Conservation (phyloP, 2,797 vertebrate genomes). For the Sandelia bainsii region DNA sequence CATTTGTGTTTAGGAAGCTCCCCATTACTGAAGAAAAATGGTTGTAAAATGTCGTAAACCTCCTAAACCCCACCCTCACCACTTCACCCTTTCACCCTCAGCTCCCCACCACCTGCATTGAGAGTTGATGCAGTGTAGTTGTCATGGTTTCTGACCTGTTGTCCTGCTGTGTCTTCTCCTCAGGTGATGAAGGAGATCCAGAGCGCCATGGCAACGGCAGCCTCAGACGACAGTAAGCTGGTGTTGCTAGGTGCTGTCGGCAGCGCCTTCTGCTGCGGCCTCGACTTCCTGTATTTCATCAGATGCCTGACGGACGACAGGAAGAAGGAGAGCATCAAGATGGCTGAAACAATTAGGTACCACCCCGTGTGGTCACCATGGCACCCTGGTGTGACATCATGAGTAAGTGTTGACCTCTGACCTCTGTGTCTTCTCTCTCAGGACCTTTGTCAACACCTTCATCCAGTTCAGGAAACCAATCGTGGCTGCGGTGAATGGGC, state of each 20-base stretch:
- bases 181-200: constrained; percentile 99
- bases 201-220: constrained; percentile 95
- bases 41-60: too few species aligned
- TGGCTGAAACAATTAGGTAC: constrained; percentile 97
- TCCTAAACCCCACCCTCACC: not conserved
- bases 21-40: too few species aligned
- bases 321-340: constrained; percentile 96
- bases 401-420: not conserved
- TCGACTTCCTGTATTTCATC: constrained; percentile 98
- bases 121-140: not conserved
- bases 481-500: constrained; percentile 95
- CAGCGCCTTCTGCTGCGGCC: constrained; percentile 93
- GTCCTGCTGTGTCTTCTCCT: not conserved
- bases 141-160: not conserved
- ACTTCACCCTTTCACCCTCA: not conserved
- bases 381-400: rapidly evolving
- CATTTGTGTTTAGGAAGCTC: too few species aligned
- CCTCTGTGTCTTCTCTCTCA: constrained; percentile 56
- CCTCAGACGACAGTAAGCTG: constrained; percentile 95
- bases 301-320: constrained; percentile 93
- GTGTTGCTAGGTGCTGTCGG: constrained; percentile 94
- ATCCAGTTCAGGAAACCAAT: constrained; percentile 99
- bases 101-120: not conserved
- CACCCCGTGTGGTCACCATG: rapidly evolving
- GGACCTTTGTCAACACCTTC: constrained; percentile 97